Evolutionary conservation across 2,797 vertebrate species (phyloP), one percentile per base, ranked within the genome.

Genomic region (Chloroceryle inda): DNA sequence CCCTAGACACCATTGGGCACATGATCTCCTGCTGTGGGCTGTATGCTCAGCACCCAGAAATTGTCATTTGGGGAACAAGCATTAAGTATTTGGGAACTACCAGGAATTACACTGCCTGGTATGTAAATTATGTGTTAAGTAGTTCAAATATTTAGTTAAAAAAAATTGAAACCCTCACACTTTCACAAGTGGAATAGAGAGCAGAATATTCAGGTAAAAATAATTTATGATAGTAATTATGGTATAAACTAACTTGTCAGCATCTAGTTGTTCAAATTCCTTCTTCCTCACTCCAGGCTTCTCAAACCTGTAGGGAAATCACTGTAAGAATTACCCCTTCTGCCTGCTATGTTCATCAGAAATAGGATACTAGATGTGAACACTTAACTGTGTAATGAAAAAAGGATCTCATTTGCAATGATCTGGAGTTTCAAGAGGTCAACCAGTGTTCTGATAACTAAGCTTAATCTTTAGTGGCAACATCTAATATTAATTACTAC

Each of bases 401-500:
- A 94, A 67, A 90, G 26, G n/a, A 77, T 90, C 80, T 96, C 49
- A 49, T 96, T 85, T 96, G 93, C 63, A 76, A 35, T 89, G 85
- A 94, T 89, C 69, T 93, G 88, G 61, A 89, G 56, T 77, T 92
- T 66, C 59, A 88, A 67, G 97, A 97, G 96, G 97, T 97, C 94
- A 97, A 53, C 63, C 84, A 68, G 66, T 94, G 72, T 75, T 96
- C 74, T 92, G 31, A 88, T 96, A 96, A 91, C 59, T 40, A 92
- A 95, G 52, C 73, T 95, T 94, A 93, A 92, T 95, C 90, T 96
- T 98, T 96, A 88, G 84, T 89, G 91, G 68, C 62, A 96, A 62
- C 76, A 91, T 84, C 72, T 96, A 92, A 90, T 96, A 95, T 94
- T 97, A 97, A 98, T 97, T 97, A 97, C 94, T 93, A 94, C 94